phyloP scores from a whole-genome alignment of 2,113 vertebrate genomes.

The Lucifuga dentata region DNA sequence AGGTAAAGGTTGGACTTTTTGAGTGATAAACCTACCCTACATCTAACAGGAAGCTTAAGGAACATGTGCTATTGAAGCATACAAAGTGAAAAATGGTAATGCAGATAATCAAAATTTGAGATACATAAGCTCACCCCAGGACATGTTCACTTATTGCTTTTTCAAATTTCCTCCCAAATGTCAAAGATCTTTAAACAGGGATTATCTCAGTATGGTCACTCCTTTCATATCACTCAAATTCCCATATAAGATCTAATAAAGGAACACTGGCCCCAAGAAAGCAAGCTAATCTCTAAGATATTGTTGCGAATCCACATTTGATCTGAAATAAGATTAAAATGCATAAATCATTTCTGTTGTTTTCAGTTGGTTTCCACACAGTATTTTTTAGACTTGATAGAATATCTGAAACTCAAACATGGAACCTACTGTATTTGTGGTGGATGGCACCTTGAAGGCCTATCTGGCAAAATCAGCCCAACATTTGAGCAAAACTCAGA shows the following conservation, averaged over 20 bases:
- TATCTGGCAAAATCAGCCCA: not conserved
- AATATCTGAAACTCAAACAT: not conserved
- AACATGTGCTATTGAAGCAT: not conserved
- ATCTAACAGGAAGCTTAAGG: not conserved
- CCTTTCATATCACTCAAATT: conserved; percentile 53
- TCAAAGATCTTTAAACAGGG: conserved; percentile 71
- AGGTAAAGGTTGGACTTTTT: conserved; percentile 85
- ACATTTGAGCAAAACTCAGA: conserved; percentile 21
- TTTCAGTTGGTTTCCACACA: not conserved
- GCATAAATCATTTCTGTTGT: not conserved
- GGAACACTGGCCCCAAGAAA: conserved; percentile 40
- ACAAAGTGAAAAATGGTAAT: conserved; percentile 15
- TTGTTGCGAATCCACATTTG: conserved; percentile 37
- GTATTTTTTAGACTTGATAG: not conserved
- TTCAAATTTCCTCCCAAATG: conserved; percentile 58
- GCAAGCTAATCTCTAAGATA: conserved; percentile 41
- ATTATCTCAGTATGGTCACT: conserved; percentile 51
- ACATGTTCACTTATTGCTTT: conserved; percentile 55
- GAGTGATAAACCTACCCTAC: too few relatives aligned
- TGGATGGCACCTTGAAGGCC: conserved; percentile 17
- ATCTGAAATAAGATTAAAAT: conserved; percentile 18
- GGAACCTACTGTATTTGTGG: not conserved
- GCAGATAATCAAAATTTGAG: conserved; percentile 17
- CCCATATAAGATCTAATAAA: conserved; percentile 42
- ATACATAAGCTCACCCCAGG: conserved; percentile 44